Base-by-base conservation (phyloP, 2,888 invertebrate species). In the Diaphora mendica region DNA sequence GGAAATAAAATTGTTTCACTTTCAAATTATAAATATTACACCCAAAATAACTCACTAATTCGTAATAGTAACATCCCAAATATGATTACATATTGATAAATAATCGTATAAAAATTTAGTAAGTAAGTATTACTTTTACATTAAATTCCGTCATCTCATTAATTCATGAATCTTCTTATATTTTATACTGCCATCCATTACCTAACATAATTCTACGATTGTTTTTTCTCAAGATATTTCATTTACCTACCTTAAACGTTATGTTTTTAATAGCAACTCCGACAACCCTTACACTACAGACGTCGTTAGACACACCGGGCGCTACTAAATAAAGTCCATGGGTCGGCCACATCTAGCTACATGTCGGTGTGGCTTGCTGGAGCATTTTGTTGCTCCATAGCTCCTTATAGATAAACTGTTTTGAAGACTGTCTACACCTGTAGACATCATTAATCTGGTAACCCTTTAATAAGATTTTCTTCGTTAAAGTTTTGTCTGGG, bases 261-360 rank as follows among this genome's bases (percentile, higher is more conserved):
- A 42, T 26, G 55, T 51, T 64, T 33, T 13, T 30, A 62, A 26
- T 30, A 44, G 11, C 23, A 2, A 35, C 1, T 55, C 33, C 64
- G 78, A 7, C 80, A 83, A n/a, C 82, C 84, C 84, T 55, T 84
- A 68, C 7, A 13, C 70, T 68, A 71, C 71, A 76, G 75, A 74
- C 76, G 51, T 85, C 85, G 85, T 85, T 85, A 85, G 70, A 64
- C 77, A 72, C 85, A 85, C 83, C 85, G 78, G 85, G 79, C 72
- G 85, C 81, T 78, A 71, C 73, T 85, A 84, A 82, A 84, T 85
- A 85, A 83, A 81, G 79, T 78, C 76, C 26, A 80, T 77, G 75
- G 77, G 82, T 82, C 71, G 77, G 73, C 75, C 71, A 72, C 79
- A 77, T 75, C 74, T 78, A 73, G 77, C 77, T 84, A 77, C 84